Evolutionary conservation across 92 coral and sea anemone genomes (phyloP), one percentile per base, ranked within the genome.

Genomic region (Pocillopora grandis): DNA sequence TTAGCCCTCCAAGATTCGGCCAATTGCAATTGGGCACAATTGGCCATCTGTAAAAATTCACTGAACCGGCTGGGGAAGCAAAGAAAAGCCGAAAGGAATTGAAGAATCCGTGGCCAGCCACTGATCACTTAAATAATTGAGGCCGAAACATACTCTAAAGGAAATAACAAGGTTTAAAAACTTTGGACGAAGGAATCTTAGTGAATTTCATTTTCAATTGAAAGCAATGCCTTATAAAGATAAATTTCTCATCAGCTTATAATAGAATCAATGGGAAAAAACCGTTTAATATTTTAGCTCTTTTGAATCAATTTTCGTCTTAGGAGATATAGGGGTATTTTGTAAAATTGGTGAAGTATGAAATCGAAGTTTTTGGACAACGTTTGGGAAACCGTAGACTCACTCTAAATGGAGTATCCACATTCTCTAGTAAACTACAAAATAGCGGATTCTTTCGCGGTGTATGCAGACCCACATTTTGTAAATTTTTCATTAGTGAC

Each of bases 1-100:
- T 83, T 62, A 80, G 52, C 48, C 3, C 77, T 10, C 35, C 76
- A 48, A 80, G 85, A 42, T 58, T 62, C 71, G 60, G 60, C 77
- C 66, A 17, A 62, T 65, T 35, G 19, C 16, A 23, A 42, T 42
- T 42, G 56, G 64, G n/a, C 78, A 74, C 78, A 62, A 74, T 74
- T 49, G 12, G 19, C 35, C 52, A 35, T 12, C 77, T 56, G 48
- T 17, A 36, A 78, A 36, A 42, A 7, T 42, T 42, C 52, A 42
- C 20, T 78, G 18, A 37, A 33, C 49, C 48, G 85, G 15, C 15
- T 62, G 55, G 49, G 64, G 31, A 7, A 31, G 17, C 67, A 9
- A 56, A 19, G 7, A 55, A 19, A 21, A 58, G 72, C 21, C 80
- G 14, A 18, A 33, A 36, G 17, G 37, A 19, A 61, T 58, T 57